Evolutionary conservation across 2,888 invertebrate genomes (phyloP).

Genomic region (Sinelater perroti): DNA sequence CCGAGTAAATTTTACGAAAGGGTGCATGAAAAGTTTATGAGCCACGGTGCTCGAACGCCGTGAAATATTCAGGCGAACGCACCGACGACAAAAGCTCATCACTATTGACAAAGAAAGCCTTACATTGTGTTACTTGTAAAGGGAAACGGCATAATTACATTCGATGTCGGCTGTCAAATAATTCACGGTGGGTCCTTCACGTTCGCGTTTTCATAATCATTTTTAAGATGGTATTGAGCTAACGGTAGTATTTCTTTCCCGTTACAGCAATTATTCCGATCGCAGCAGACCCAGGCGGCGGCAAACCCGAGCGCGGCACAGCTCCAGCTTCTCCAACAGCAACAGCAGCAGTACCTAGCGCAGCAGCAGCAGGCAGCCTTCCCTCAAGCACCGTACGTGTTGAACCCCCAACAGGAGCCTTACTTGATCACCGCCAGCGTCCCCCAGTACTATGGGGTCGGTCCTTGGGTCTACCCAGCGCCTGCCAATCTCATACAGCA

Average conservation of each 20-base stretch:
- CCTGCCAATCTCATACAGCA: conserved; percentile 77
- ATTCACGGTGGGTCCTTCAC: too few relatives aligned
- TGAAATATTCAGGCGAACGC: not conserved
- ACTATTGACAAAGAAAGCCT: too few relatives aligned
- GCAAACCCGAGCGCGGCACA: conserved; percentile 74
- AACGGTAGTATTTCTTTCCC: not conserved
- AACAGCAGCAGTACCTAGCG: conserved; percentile 75
- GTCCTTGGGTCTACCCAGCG: conserved; percentile 91
- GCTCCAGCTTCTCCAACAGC: conserved; percentile 78
- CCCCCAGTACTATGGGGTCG: conserved; percentile 92
- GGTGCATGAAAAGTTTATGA: conserved; percentile 1
- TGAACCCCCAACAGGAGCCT: conserved; percentile 77
- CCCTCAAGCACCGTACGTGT: conserved; percentile 85
- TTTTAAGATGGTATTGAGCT: too few relatives aligned
- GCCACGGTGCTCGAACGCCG: not conserved
- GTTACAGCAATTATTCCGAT: conserved; percentile 88
- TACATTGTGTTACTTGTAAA: too few relatives aligned
- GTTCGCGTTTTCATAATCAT: too few relatives aligned
- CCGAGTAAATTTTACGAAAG: not conserved
- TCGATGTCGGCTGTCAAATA: too few relatives aligned
- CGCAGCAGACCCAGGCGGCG: conserved; percentile 80
- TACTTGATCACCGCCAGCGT: conserved; percentile 85
- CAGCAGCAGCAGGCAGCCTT: conserved; percentile 77
- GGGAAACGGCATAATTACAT: too few relatives aligned
- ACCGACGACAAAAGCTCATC: too few relatives aligned